Base-by-base conservation (phyloP, 2,797 vertebrate species). In the Phrynocephalus guinanensis region DNA sequence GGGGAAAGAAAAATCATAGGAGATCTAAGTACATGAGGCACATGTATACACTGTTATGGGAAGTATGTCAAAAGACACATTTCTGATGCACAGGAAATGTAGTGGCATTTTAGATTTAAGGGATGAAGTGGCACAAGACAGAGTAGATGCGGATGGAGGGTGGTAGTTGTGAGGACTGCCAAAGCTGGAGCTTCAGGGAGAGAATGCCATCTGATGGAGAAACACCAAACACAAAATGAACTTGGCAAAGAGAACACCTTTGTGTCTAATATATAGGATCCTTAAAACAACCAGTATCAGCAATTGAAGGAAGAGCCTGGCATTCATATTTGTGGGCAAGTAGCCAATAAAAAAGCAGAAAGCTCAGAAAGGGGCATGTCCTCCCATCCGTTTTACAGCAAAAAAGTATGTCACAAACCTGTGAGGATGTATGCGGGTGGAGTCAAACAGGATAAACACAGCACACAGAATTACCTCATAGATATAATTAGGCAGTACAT, bases 401-500 rank as follows among this genome's bases (percentile, higher is more conserved):
- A 24, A 83, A 9, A 76, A 82, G 82, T 82, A 68, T 24, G 10
- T 60, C 67, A 56, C 10, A 68, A 6, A 6, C n/a, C 66, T 50
- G 10, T 16, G 24, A 44, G 6, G 66, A 78, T 5, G 52, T 52
- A n/a, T 79, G 67, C 30, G 26, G 48, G 2, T 20, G 3, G 9
- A 79, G 60, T 84, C 1, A 30, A 80, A 72, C 7, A 33, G 22
- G 72, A 44, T 72, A 67, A 33, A 52, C 7, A 66, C 15, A 88
- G 24, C 16, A 44, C 33, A 73, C n/a, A 84, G 22, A 81, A 73
- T 30, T 71, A 85, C 6, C 15, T 78, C 15, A 73, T 16, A 56
- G 50, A 67, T 8, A 22, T 66, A 56, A 89, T 76, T 30, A 86
- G 66, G 82, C 77, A 88, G 86, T 44, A 81, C 6, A 7, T 67